These are phyloP conservation scores for Oreocharis arfaki DNA, from an alignment of 2,113 vertebrate species.

Conservation along the genomic window DNA sequence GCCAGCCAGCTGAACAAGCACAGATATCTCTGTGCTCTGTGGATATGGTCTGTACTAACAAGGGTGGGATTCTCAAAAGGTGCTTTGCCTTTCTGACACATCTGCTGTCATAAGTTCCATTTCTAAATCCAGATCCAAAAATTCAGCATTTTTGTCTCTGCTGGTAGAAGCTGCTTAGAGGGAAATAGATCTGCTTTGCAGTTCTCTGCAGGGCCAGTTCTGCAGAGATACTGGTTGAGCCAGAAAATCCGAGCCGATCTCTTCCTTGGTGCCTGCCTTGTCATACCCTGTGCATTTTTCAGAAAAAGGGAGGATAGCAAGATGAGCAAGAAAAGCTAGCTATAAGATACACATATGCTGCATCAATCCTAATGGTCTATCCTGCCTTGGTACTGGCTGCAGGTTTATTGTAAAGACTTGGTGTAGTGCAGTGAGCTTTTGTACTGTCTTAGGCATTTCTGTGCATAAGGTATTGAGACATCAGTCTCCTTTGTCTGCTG, in stretches of 20 bases:
- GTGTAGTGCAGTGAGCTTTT: background rate
- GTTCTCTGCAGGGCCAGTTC: background rate
- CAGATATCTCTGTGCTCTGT: background rate
- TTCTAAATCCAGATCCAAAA: background rate
- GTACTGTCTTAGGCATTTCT: background rate
- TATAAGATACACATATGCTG: background rate
- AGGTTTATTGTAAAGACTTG: background rate
- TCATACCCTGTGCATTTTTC: conserved; percentile 16
- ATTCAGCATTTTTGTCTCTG: background rate
- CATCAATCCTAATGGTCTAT: background rate
- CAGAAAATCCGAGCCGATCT: background rate
- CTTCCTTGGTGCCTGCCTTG: background rate
- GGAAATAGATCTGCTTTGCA: background rate
- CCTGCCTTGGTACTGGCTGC: background rate
- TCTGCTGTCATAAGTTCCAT: background rate
- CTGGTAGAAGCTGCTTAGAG: background rate
- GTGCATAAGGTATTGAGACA: background rate
- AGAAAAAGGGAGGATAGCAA: background rate
- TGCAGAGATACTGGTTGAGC: background rate
- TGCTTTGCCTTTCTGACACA: background rate
- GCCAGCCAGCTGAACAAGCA: background rate
- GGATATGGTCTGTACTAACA: background rate
- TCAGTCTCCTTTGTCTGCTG: background rate
- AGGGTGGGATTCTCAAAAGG: background rate
- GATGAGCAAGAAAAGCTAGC: conserved; percentile 54